Evolutionary conservation across 2,888 invertebrate genomes (phyloP), one percentile per base, ranked within the genome.

Genomic region (Heliconius erato): DNA sequence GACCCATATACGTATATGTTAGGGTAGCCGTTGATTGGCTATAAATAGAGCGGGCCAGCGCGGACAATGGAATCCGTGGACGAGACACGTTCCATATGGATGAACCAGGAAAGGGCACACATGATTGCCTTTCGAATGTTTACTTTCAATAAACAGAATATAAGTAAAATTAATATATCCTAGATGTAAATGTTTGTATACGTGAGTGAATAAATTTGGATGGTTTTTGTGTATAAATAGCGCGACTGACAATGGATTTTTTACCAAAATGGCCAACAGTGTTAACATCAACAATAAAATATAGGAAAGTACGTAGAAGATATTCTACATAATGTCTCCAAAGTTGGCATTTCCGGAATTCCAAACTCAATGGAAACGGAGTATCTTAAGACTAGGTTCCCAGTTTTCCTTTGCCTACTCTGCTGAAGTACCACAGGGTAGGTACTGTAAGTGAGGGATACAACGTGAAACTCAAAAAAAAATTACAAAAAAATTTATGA

Each of bases 41-140:
- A 95, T 94, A 92, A 94, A 95, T 95, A 95, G 95, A 88, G 86
- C 86, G 85, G 87, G 87, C 91, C 85, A 86, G 89, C 91, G 91
- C 92, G 94, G 94, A 95, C 95, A 94, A 94, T 94, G 93, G 94
- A 94, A 94, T 94, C 94, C 93, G 91, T 91, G 93, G 93, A 92
- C 93, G 91, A 93, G 94, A 91, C 93, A 90, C 91, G 94, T 93
- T 95, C 94, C 94, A 94, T 95, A 95, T 95, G 95, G 94, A 94
- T 94, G 93, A 92, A 90, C 92, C 89, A 89, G 89, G 91, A 93
- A 93, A 94, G 94, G 92, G 92, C 91, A 93, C 88, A 89, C 88
- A 84, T 81, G 84, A 84, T 81, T 82, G 76, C 79, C 49, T 82
- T 81, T 72, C 67, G 72, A 77, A 81, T 82, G 82, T 82, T 84